Conservation (phyloP, 2,888 invertebrate species). For the Bimastos eiseni region DNA sequence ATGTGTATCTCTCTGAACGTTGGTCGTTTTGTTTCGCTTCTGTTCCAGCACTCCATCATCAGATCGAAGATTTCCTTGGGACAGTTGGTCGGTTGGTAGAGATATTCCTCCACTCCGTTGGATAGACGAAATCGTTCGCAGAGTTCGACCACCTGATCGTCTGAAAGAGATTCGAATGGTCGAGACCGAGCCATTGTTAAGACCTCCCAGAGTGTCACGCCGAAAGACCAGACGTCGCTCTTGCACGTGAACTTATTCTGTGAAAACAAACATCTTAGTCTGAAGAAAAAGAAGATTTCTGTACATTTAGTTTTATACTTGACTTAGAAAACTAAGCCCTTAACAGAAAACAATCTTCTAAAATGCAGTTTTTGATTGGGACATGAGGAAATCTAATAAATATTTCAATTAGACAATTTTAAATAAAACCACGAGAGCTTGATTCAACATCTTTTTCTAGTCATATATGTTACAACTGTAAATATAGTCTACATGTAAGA, state of each 20-base stretch:
- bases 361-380: too few relatives aligned
- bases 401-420: too few relatives aligned
- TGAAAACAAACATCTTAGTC: neutral
- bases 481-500: too few relatives aligned
- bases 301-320: neutral
- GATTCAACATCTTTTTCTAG: too few relatives aligned
- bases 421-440: too few relatives aligned
- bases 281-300: neutral
- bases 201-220: constrained; percentile 84
- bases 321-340: neutral
- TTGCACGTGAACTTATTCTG: constrained; percentile 83
- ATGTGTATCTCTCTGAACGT: constrained; percentile 85
- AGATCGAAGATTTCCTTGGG: constrained; percentile 86
- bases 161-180: constrained; percentile 78
- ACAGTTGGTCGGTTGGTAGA: constrained; percentile 76
- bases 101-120: constrained; percentile 67
- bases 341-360: too few relatives aligned
- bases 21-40: constrained; percentile 78
- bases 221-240: constrained; percentile 89
- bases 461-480: too few relatives aligned
- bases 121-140: constrained; percentile 71
- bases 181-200: constrained; percentile 76
- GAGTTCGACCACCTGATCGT: constrained; percentile 68
- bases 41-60: constrained; percentile 89
- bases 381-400: too few relatives aligned